Evolutionary conservation across 1,140 invertebrate species (phyloP).

Genomic region (Plutomurus gul): DNA sequence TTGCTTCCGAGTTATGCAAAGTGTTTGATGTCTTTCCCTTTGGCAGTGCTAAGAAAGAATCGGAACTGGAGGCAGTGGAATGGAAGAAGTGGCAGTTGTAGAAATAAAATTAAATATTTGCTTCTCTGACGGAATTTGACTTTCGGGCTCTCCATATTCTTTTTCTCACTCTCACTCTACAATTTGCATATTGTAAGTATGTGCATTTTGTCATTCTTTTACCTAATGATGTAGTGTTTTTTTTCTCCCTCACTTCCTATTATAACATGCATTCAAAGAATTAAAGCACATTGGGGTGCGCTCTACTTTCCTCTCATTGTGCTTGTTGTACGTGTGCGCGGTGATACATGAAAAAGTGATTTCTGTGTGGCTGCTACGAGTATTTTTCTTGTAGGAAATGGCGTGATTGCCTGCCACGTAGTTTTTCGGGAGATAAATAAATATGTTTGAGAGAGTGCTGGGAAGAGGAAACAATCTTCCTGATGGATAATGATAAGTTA

Average conservation of each 20-base stretch:
- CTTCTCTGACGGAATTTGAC: neutral
- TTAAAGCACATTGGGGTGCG: too few relatives aligned
- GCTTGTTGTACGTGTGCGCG: too few relatives aligned
- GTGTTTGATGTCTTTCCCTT: neutral
- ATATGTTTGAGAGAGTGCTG: neutral
- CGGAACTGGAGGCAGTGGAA: neutral
- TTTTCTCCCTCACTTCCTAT: too few relatives aligned
- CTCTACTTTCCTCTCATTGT: too few relatives aligned
- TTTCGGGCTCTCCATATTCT: neutral
- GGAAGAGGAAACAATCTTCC: neutral
- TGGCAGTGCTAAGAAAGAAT: neutral
- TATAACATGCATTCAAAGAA: too few relatives aligned
- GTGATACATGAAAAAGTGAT: too few relatives aligned
- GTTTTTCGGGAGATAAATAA: neutral
- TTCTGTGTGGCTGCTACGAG: too few relatives aligned
- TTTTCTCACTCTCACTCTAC: neutral
- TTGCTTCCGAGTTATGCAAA: conserved; percentile 3
- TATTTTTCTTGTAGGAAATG: too few relatives aligned
- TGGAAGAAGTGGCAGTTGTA: neutral
- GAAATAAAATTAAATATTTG: neutral
- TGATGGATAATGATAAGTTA: conserved; percentile 8
- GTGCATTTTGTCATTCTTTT: neutral
- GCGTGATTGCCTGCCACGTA: too few relatives aligned
- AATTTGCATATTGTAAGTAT: neutral
- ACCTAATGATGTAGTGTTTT: neutral